phyloP scores from a whole-genome alignment of 2,888 invertebrate genomes.

The Hypomecis atomaria region DNA sequence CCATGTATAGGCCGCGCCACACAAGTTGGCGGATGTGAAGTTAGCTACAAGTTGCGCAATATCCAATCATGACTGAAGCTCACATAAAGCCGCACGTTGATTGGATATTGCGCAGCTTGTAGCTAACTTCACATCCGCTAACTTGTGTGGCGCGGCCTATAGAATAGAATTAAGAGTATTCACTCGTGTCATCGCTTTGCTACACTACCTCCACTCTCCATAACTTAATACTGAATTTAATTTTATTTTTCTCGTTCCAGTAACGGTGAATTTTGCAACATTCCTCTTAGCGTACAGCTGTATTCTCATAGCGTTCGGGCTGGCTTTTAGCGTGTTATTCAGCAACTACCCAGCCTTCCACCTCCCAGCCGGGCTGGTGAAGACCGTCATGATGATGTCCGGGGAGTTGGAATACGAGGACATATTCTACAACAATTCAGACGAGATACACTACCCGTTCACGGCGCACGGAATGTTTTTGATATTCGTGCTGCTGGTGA shows the following conservation, averaged over 20 bases:
- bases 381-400: slow-evolving; percentile 95
- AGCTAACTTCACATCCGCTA: too few species aligned
- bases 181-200: too few species aligned
- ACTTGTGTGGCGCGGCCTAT: too few species aligned
- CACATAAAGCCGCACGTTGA: too few species aligned
- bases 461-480: slow-evolving; percentile 91
- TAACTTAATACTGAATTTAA: too few species aligned
- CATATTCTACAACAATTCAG: slow-evolving; percentile 87
- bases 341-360: slow-evolving; percentile 90
- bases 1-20: too few species aligned
- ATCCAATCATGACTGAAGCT: too few species aligned
- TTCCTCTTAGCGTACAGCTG: slow-evolving; percentile 93
- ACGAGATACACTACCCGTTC: slow-evolving; percentile 86
- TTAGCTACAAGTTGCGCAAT: too few species aligned
- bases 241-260: slow-evolving; percentile 65
- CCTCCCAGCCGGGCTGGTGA: slow-evolving; percentile 87
- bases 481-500: slow-evolving; percentile 91
- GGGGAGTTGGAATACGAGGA: slow-evolving; percentile 94
- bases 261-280: slow-evolving; percentile 92
- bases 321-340: slow-evolving; percentile 93
- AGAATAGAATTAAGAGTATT: too few species aligned
- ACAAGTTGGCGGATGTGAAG: too few species aligned
- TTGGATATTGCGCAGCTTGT: too few species aligned
- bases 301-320: slow-evolving; percentile 90
- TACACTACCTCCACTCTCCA: too few species aligned